A percentile compares a stretch with the other conserved stretches of the same genome.
phyloP scores from a whole-genome alignment of 2,888 invertebrate species.

The Scaptomyza flava region DNA sequence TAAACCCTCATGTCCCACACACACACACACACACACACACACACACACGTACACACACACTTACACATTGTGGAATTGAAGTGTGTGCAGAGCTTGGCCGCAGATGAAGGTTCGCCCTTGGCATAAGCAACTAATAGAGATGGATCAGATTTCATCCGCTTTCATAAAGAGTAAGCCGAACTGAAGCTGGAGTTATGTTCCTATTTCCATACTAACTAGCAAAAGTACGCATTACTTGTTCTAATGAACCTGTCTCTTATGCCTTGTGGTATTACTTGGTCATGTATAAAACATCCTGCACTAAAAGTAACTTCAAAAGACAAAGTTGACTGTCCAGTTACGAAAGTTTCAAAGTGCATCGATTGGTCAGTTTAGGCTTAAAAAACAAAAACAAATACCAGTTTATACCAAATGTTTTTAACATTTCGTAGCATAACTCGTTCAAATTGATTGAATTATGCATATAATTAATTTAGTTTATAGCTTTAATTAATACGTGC shows the following conservation, averaged over 20 bases:
- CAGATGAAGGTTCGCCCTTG: too few species aligned
- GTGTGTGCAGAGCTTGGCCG: too few species aligned
- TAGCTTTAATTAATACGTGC: not conserved
- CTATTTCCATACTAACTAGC: not conserved
- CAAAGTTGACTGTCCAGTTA: not conserved
- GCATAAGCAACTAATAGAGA: not conserved
- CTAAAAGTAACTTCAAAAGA: not conserved
- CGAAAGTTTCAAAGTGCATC: not conserved
- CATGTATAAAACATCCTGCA: not conserved
- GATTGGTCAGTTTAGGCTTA: not conserved
- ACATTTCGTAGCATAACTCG: not conserved
- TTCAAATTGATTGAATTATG: not conserved
- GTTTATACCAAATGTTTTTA: not conserved
- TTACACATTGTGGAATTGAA: not conserved
- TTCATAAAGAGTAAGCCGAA: too few species aligned
- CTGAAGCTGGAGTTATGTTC: not conserved
- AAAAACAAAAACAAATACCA: not conserved
- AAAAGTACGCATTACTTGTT: not conserved
- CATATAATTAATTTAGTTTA: not conserved
- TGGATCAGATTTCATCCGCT: constrained; percentile 1
- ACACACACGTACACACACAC: not conserved
- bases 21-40: not conserved
- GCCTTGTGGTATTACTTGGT: not conserved
- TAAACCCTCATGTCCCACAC: not conserved
- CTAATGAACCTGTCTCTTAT: not conserved